Percentiles rank a stretch among this genome's conserved stretches.
Evolutionary conservation across 2,888 invertebrate genomes (phyloP).

Genomic region (Agonopterix alstromeriana): DNA sequence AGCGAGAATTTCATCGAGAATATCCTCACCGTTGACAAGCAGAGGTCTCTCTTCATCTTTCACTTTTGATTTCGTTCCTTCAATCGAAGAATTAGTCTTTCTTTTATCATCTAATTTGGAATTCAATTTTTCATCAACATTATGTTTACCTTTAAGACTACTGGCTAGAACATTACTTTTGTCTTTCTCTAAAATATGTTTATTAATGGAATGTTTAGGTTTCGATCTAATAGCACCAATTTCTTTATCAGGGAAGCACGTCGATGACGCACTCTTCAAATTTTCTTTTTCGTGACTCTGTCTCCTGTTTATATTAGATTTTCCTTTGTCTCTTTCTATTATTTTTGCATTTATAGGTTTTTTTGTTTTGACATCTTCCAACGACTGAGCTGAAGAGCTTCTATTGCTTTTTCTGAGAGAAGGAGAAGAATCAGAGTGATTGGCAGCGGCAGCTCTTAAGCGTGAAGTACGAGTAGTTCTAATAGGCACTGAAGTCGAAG

Average conservation of each 20-base stretch:
- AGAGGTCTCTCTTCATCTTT: constrained; percentile 26
- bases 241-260: constrained; percentile 47
- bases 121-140: constrained; percentile 43
- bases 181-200: constrained; percentile 69
- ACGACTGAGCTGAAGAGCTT: constrained; percentile 62
- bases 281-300: constrained; percentile 60
- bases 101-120: constrained; percentile 37
- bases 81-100: constrained; percentile 23
- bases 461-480: constrained; percentile 84
- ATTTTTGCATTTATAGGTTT: constrained; percentile 50
- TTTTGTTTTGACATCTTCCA: constrained; percentile 57
- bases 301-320: constrained; percentile 32
- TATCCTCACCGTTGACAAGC: constrained; percentile 47
- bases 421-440: constrained; percentile 43
- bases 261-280: constrained; percentile 39
- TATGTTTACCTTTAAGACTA: constrained; percentile 55
- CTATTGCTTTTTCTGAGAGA: constrained; percentile 51
- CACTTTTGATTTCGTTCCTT: constrained; percentile 33
- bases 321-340: constrained; percentile 61
- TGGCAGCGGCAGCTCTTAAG: constrained; percentile 80
- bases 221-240: constrained; percentile 73
- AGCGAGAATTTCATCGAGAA: constrained; percentile 51
- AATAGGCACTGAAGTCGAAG: constrained; percentile 72
- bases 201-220: constrained; percentile 71
- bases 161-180: constrained; percentile 59